Percentiles rank a stretch among this genome's conserved stretches.
Evolutionary conservation across 2,888 invertebrate genomes (phyloP).

Genomic region (Melitaea athalia): DNA sequence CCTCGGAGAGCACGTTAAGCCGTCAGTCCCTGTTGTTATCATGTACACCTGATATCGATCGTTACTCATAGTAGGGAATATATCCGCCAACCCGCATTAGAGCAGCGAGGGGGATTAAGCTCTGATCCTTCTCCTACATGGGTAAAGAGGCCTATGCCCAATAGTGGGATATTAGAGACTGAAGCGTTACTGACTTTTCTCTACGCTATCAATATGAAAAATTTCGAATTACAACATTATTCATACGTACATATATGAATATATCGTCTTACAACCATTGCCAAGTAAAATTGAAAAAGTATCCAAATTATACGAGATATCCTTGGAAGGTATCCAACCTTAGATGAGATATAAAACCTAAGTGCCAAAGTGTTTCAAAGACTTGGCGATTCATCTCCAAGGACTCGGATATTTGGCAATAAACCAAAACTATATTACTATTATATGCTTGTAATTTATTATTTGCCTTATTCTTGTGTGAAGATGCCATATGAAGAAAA

Average conservation of each 20-base stretch:
- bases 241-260: not conserved
- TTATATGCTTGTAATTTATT: not conserved
- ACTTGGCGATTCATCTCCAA: slow-evolving; percentile 10
- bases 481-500: not conserved
- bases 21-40: too few relatives aligned
- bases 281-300: slow-evolving; percentile 11
- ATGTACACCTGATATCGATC: too few relatives aligned
- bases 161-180: too few relatives aligned
- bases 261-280: not conserved
- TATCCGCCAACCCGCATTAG: too few relatives aligned
- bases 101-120: too few relatives aligned
- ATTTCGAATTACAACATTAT: not conserved
- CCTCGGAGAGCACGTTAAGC: too few relatives aligned
- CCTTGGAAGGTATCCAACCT: slow-evolving; percentile 25
- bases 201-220: too few relatives aligned
- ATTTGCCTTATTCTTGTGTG: not conserved
- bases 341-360: slow-evolving; percentile 13
- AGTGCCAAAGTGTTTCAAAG: slow-evolving; percentile 15
- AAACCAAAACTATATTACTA: not conserved
- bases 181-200: too few relatives aligned
- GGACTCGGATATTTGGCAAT: slow-evolving; percentile 25
- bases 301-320: slow-evolving; percentile 11
- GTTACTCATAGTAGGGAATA: too few relatives aligned
- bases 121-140: too few relatives aligned
- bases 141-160: too few relatives aligned